Conservation (phyloP, 2,797 vertebrate genomes). For the Moxostoma hubbsi region DNA sequence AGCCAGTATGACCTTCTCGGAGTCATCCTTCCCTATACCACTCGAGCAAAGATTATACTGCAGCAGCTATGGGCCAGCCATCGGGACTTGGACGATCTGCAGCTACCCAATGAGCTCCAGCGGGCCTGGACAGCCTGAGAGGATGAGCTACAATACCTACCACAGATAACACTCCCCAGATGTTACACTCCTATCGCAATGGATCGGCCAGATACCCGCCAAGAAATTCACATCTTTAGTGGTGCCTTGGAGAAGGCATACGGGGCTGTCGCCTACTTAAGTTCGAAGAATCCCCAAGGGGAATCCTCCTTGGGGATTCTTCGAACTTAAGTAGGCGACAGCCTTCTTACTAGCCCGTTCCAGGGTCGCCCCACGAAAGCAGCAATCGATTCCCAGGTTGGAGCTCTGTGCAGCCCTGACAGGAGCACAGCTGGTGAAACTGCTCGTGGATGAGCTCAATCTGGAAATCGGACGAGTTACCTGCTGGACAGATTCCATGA, state of each 20-base stretch:
- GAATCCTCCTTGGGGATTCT: too few relatives aligned
- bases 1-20: too few relatives aligned
- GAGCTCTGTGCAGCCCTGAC: too few relatives aligned
- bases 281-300: neutral
- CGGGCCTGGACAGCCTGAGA: neutral
- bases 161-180: neutral
- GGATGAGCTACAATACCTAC: too few relatives aligned
- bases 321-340: too few relatives aligned
- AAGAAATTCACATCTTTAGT: conserved; percentile 3
- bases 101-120: neutral
- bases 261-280: neutral
- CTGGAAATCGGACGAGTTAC: neutral
- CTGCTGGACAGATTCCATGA: neutral
- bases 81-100: too few relatives aligned
- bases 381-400: neutral
- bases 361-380: neutral
- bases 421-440: neutral
- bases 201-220: neutral
- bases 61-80: too few relatives aligned
- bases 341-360: neutral
- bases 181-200: neutral
- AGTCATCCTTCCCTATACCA: conserved; percentile 46
- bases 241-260: neutral
- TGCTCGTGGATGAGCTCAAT: conserved; percentile 5
- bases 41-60: conserved; percentile 11